Evolutionary conservation across 92 coral and sea anemone species (phyloP), one percentile per base, ranked within the genome.

Genomic region (Pocillopora grandis): DNA sequence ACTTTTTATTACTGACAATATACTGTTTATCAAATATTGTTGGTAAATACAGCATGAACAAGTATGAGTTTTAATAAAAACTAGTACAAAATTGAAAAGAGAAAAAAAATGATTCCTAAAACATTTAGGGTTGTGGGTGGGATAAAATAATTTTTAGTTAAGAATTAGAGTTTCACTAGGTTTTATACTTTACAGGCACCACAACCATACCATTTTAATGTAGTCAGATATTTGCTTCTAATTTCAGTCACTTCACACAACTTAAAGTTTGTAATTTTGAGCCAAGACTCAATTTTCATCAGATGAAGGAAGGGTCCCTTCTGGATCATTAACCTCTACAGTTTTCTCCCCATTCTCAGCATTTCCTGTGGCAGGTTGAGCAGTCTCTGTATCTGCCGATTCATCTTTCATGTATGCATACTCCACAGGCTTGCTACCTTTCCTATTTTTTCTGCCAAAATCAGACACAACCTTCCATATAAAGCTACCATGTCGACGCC

Each of bases 401-500:
- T 81, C 71, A 60, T 36, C 85, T 56, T 64, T n/a, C 9, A 16
- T 20, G 37, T 60, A 12, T 11, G 68, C 65, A 49, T 74, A 61
- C 57, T 73, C 86, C 17, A 62, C 62, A 74, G 86, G 73, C 55
- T 83, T 83, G 66, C 80, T 83, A n/a, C 18, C 14, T 23, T 83
- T 75, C n/a, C 76, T 66, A 48, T 68, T 58, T 37, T 58, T 71
- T 49, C 37, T 76, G 21, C 83, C 71, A 27, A 61, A 21, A n/a
- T 84, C 76, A 2, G 82, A 67, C 15, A 87, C 76, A 20, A 78
- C 90, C 76, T 89, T 92, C 98, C 95, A 94, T 11, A 97, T 94
- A 84, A 97, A 97, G 78, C 99, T 92, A 0, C 99, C 99, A 88
- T 94, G 99, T 20, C 98, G 79, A 73, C 92, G 92, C 33, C 99